Evolutionary conservation across 2,797 vertebrate genomes (phyloP).

Genomic region (Buceros bicornis): DNA sequence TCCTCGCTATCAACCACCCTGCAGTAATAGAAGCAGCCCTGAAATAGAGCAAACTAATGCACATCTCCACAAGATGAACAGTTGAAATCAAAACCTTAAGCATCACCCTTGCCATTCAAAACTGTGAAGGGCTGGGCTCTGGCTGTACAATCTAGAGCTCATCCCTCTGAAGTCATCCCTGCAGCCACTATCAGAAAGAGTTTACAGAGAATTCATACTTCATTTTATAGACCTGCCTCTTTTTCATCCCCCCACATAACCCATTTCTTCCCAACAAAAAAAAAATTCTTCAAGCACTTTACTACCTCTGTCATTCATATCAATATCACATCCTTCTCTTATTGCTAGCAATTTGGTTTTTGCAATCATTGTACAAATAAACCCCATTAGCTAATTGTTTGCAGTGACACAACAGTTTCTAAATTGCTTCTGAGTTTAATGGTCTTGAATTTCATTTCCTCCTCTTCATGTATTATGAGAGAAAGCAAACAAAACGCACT

Average conservation of each 20-base stretch:
- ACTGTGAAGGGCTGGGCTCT: not conserved
- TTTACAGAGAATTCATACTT: not conserved
- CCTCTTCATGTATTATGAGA: not conserved
- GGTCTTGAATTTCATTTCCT: not conserved
- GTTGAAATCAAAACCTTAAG: not conserved
- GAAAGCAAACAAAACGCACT: not conserved
- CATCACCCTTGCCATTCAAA: not conserved
- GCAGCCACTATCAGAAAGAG: not conserved
- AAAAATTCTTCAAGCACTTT: not conserved
- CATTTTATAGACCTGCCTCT: not conserved
- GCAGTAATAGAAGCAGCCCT: not conserved
- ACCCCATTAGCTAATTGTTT: not conserved
- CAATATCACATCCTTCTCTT: not conserved
- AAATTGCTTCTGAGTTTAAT: not conserved
- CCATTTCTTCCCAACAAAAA: not conserved
- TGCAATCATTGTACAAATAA: not conserved
- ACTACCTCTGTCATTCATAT: not conserved
- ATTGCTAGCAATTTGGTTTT: not conserved
- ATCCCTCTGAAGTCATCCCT: not conserved
- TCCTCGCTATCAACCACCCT: not conserved
- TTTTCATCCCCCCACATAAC: not conserved
- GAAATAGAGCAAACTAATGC: accelerated
- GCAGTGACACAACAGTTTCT: not conserved
- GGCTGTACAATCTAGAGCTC: not conserved
- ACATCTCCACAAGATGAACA: not conserved